Evolutionary conservation across 2,797 vertebrate genomes (phyloP).

Genomic region (Eremophila alpestris): DNA sequence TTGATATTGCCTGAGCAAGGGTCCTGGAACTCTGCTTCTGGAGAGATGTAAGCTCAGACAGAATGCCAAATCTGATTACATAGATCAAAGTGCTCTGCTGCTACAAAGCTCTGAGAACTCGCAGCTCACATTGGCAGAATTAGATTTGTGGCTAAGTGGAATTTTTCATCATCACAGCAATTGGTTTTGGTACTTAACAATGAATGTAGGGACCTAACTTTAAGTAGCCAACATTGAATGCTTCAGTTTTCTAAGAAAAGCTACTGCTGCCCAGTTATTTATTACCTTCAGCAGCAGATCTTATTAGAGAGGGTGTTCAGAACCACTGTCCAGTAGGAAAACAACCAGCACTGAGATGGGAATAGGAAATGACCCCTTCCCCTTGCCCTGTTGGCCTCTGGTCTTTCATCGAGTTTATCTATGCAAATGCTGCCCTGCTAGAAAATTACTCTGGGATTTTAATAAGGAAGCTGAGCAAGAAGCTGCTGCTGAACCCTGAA

Average conservation of each 20-base stretch:
- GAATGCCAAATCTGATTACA: slow-evolving; percentile 39
- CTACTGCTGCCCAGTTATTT: neutral
- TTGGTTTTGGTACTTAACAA: slow-evolving; percentile 33
- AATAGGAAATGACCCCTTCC: neutral
- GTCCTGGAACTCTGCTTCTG: neutral
- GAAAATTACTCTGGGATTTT: slow-evolving; percentile 14
- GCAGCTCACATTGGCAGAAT: neutral
- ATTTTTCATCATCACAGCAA: slow-evolving; percentile 16
- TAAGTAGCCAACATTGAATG: neutral
- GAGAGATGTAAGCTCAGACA: neutral
- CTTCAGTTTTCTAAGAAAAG: slow-evolving; percentile 3
- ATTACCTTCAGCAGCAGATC: neutral
- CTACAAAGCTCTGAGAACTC: slow-evolving; percentile 21
- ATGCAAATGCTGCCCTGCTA: slow-evolving; percentile 20
- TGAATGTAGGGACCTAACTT: neutral
- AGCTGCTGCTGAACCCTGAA: slow-evolving; percentile 62
- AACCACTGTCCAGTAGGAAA: neutral
- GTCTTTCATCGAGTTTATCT: neutral
- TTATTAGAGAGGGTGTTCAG: neutral
- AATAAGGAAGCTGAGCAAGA: slow-evolving; percentile 45
- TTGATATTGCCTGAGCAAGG: neutral
- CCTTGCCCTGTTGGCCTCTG: neutral
- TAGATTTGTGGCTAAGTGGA: slow-evolving; percentile 42
- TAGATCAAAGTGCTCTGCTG: slow-evolving; percentile 7
- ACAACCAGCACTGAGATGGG: neutral